Percentiles rank a stretch among this genome's conserved stretches.
Conservation (phyloP, 2,888 invertebrate genomes). For the Homarus gammarus region DNA sequence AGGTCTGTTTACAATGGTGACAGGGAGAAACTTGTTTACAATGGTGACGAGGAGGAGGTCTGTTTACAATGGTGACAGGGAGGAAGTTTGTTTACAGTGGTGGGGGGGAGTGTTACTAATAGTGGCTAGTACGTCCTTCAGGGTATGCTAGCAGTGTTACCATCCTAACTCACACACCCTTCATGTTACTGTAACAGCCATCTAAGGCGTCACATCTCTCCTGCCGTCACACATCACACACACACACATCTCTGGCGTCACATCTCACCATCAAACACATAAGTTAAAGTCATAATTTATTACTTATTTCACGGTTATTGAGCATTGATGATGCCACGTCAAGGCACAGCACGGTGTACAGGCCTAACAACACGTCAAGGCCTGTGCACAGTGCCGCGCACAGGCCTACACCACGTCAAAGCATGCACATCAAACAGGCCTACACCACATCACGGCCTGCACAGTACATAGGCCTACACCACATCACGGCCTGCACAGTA, state of each 20-base stretch:
- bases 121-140: background rate
- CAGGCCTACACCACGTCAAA: background rate
- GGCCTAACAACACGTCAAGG: too few species aligned
- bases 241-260: background rate
- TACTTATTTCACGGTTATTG: constrained; percentile 35
- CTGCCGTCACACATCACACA: background rate
- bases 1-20: background rate
- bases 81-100: background rate
- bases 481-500: background rate
- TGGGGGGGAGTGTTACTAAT: background rate
- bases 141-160: background rate
- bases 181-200: too few species aligned
- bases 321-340: constrained; percentile 49
- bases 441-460: background rate
- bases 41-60: too few species aligned
- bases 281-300: constrained; percentile 43
- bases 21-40: background rate
- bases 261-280: background rate
- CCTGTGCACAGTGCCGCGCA: background rate
- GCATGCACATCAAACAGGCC: background rate
- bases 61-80: background rate
- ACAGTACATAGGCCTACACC: background rate
- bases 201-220: background rate
- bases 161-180: too few species aligned
- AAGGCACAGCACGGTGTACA: background rate